These are phyloP conservation scores for Streptopelia turtur DNA, from an alignment of 2,797 vertebrate species.

Conservation along the genomic window DNA sequence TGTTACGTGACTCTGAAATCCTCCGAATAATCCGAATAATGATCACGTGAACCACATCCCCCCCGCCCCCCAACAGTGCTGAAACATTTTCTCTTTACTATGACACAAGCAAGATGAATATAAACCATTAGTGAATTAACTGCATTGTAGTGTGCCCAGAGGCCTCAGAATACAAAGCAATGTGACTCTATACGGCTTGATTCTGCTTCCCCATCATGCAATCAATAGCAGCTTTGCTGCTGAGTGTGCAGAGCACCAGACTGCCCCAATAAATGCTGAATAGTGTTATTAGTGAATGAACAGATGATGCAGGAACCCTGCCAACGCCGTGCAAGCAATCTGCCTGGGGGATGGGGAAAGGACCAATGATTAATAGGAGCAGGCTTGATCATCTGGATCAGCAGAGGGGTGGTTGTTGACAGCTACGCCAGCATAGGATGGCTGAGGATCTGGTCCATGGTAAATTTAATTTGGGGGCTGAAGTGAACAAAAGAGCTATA, in stretches of 20 bases:
- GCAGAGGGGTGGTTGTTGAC: background rate
- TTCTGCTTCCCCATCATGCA: background rate
- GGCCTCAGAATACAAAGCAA: background rate
- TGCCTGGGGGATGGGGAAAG: background rate
- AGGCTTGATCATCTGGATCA: background rate
- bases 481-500: slow-evolving; percentile 8
- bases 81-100: background rate
- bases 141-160: background rate
- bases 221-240: slow-evolving; percentile 38
- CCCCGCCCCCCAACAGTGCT: fast-evolving
- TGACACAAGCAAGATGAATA: background rate
- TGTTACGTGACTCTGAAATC: background rate
- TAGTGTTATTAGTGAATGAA: slow-evolving; percentile 15
- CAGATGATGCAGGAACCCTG: slow-evolving; percentile 35
- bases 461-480: background rate
- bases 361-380: background rate
- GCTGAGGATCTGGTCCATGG: background rate
- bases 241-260: background rate
- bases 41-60: fast-evolving
- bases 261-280: slow-evolving; percentile 9
- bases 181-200: background rate
- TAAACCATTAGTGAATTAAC: background rate
- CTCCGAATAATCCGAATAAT: fast-evolving
- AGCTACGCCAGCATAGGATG: background rate
- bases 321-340: background rate